These are phyloP conservation scores for Tyrophagus putrescentiae DNA, from an alignment of 1,140 invertebrate genomes.

Conservation along the genomic window DNA sequence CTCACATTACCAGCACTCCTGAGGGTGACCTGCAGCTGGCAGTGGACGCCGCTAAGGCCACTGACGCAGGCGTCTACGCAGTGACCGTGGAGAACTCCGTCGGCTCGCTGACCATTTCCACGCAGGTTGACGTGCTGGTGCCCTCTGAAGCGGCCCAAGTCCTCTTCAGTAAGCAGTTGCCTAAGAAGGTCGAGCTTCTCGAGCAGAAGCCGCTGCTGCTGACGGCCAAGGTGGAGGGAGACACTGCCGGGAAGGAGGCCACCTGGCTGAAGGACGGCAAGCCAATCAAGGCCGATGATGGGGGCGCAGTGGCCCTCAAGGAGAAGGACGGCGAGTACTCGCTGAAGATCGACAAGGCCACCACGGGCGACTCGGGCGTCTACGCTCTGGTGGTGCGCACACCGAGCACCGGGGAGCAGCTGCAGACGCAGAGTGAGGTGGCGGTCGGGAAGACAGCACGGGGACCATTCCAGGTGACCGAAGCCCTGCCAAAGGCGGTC, in stretches of 20 bases:
- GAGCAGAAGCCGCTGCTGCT: constrained; percentile 8
- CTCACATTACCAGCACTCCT: constrained; percentile 49
- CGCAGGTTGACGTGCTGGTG: constrained; percentile 26
- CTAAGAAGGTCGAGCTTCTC: neutral
- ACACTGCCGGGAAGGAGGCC: constrained; percentile 4
- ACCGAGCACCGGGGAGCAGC: neutral
- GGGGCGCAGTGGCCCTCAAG: constrained; percentile 33
- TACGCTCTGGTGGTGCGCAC: constrained; percentile 31
- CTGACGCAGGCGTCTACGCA: constrained; percentile 82
- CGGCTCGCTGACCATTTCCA: constrained; percentile 34
- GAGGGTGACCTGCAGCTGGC: constrained; percentile 52
- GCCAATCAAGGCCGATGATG: neutral
- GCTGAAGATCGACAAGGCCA: constrained; percentile 35
- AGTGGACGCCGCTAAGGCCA: constrained; percentile 60
- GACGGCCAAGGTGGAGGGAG: constrained; percentile 7
- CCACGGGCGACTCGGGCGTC: constrained; percentile 33
- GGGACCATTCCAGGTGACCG: neutral
- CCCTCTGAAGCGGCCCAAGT: neutral
- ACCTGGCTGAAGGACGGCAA: constrained; percentile 23
- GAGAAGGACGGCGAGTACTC: constrained; percentile 35
- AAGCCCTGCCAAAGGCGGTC: neutral
- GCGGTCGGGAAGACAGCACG: neutral
- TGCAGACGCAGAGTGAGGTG: neutral
- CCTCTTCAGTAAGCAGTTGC: neutral
- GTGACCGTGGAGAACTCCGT: constrained; percentile 63